Base-by-base conservation (phyloP, 2,113 vertebrate genomes). In the Colaptes auratus region DNA sequence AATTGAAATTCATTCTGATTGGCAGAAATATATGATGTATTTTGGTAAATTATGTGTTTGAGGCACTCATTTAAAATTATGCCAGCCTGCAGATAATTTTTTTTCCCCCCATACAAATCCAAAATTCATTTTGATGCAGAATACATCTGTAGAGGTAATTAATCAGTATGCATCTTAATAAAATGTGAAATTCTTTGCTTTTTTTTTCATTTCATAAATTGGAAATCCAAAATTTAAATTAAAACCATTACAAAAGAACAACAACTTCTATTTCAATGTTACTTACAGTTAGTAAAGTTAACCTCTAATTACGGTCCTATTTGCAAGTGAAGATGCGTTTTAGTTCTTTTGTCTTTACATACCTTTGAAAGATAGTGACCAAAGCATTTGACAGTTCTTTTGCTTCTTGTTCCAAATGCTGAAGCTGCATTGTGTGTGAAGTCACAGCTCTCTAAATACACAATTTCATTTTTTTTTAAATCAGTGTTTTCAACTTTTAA, bases 401-500 rank as follows among this genome's bases (percentile, higher is more conserved):
- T 65, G 72, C 52, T 60, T 27, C 60, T 86, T 59, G 18, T 60
- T 92, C 10, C 58, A 31, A 21, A 7, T 9, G 25, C 55, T 4
- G 3, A 59, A 77, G 20, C 64, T 64, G 8, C 8, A 5, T 9
- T 30, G 12, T 70, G 59, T 80, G 58, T 44, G 53, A 46, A 48
- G 39, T 69, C 6, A 15, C 66, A 46, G 30, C 23, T 35, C 53
- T 52, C 36, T 55, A 72, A 50, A 27, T 60, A 23, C 5, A 31
- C 9, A 4, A 17, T 88, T 79, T 69, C 24, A 52, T 23, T 16
- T 44, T 44, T 42, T 61, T 71, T 20, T 85, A 80, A 60, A 53
- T 33, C 9, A 15, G 0, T 7, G 5, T 48, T 75, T 23, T 42
- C 1, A n/a, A 14, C 5, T 0, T 69, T 69, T 33, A 24, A 33